phyloP scores from a whole-genome alignment of 1,140 invertebrate genomes.

The Vollenhovia emeryi region DNA sequence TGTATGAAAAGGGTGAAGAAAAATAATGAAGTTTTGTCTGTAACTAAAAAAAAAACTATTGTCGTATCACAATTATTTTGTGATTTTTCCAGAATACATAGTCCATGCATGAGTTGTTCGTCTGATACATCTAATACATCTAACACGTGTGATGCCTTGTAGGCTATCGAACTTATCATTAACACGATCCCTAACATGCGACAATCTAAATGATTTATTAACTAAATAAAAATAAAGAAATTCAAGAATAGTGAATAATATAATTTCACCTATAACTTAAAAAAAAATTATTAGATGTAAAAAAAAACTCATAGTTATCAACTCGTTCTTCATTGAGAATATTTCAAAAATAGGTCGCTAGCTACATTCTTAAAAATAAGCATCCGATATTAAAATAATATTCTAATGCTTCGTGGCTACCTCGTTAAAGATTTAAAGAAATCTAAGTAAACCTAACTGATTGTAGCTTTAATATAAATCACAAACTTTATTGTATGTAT shows the following conservation, averaged over 20 bases:
- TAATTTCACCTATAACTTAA: background rate
- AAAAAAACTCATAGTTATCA: background rate
- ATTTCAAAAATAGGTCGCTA: background rate
- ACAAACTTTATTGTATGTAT: slow-evolving; percentile 16
- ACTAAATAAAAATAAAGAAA: background rate
- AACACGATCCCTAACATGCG: background rate
- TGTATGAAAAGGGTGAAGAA: no score
- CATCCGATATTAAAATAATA: slow-evolving; percentile 22
- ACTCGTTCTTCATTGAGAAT: slow-evolving; percentile 23
- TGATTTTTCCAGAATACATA: no score
- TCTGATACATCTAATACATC: no score
- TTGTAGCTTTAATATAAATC: background rate
- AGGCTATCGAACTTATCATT: background rate
- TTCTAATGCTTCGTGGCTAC: background rate
- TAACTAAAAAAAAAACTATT: no score
- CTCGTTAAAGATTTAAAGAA: slow-evolving; percentile 30
- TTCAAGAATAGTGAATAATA: background rate
- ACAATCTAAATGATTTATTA: background rate
- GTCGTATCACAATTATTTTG: no score
- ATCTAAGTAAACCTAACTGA: slow-evolving; percentile 9
- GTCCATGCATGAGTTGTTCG: no score
- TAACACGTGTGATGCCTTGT: no score
- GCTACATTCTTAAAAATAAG: background rate
- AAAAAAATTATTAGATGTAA: background rate
- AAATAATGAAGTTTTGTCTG: no score